Evolutionary conservation across 2,888 invertebrate species (phyloP).

Genomic region (Aelia acuminata): DNA sequence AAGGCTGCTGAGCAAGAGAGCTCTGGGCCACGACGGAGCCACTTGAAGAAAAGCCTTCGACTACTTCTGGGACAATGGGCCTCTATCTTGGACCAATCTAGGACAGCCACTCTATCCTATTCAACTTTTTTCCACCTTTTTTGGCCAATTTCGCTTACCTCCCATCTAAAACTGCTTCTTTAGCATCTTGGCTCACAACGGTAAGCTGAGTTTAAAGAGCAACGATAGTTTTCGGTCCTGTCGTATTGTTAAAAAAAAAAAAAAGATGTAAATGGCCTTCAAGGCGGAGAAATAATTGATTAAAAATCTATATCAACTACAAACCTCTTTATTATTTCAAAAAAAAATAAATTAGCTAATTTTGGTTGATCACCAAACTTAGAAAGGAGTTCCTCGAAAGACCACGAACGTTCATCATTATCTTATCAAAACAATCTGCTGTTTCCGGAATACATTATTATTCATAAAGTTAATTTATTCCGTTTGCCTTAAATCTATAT

Average conservation of each 20-base stretch:
- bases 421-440: constrained; percentile 19
- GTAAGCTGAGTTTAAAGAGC: not conserved
- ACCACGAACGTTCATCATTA: not conserved
- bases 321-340: not conserved
- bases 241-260: not conserved
- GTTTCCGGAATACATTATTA: not conserved
- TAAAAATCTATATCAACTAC: no score
- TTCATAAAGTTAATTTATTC: constrained; percentile 16
- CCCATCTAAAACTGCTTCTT: constrained; percentile 35
- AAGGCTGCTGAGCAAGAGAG: constrained; percentile 48
- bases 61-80: constrained; percentile 48
- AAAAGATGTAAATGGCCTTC: no score
- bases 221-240: not conserved
- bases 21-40: constrained; percentile 1
- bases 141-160: constrained; percentile 48
- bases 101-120: constrained; percentile 48
- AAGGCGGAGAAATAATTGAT: no score
- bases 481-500: not conserved
- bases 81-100: constrained; percentile 48
- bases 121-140: constrained; percentile 36
- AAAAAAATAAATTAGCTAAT: not conserved
- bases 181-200: constrained; percentile 30
- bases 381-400: not conserved
- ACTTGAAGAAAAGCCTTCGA: constrained; percentile 53
- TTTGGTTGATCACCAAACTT: not conserved